These are phyloP conservation scores for Isurus oxyrinchus DNA, from an alignment of 2,113 vertebrate species.

Conservation along the genomic window DNA sequence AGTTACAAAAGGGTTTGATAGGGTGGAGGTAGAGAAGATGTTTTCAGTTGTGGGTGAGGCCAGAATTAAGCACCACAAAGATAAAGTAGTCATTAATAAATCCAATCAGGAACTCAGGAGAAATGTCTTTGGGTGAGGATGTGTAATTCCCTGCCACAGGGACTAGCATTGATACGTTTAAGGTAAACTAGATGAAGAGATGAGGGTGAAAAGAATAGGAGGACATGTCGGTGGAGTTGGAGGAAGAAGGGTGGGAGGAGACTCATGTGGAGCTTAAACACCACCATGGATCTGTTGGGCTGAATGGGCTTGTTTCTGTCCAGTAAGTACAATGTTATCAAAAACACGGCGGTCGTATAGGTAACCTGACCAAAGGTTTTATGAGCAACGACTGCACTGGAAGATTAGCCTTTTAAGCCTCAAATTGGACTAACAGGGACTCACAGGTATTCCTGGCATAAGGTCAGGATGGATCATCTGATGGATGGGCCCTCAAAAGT, in stretches of 20 bases:
- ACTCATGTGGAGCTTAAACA: not conserved
- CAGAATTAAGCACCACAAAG: not conserved
- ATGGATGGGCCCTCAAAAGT: not conserved
- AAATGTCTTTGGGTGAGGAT: not conserved
- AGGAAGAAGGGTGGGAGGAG: not conserved
- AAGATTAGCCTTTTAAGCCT: not conserved
- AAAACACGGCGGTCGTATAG: not conserved
- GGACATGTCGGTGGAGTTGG: not conserved
- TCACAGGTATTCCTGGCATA: not conserved
- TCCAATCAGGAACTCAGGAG: not conserved
- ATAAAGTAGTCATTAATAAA: not conserved
- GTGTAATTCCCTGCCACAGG: not conserved
- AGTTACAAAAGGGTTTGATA: not conserved
- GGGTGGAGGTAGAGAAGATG: too few relatives aligned
- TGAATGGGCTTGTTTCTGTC: not conserved
- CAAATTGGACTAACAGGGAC: not conserved
- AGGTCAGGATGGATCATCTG: not conserved
- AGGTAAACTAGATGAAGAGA: not conserved
- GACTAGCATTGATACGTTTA: not conserved
- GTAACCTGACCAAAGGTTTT: not conserved
- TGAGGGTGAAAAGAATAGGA: not conserved
- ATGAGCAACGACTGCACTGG: not conserved
- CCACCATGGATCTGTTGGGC: not conserved
- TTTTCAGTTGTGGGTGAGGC: too few relatives aligned
- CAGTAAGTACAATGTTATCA: not conserved